phyloP scores from a whole-genome alignment of 2,797 vertebrate species.

The Premnoplex brunnescens region DNA sequence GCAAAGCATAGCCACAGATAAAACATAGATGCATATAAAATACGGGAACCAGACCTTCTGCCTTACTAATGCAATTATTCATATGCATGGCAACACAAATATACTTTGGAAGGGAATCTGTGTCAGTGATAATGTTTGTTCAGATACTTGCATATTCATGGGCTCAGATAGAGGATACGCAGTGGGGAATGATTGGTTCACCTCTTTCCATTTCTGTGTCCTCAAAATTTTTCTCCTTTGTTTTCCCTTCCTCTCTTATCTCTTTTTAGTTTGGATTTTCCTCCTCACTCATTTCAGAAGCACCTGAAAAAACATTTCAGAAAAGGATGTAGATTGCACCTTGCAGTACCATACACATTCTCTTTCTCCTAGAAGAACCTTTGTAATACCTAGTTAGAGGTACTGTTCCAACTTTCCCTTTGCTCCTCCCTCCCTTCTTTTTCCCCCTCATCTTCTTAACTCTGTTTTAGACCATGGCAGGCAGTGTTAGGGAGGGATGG shows the following conservation, averaged over 20 bases:
- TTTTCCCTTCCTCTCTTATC: not conserved
- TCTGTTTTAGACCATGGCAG: not conserved
- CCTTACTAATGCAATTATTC: conserved; percentile 57
- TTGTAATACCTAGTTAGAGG: not conserved
- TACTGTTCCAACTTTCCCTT: not conserved
- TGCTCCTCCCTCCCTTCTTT: not conserved
- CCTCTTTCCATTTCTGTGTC: not conserved
- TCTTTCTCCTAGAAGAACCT: not conserved
- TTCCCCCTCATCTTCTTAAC: not conserved
- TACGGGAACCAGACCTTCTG: conserved; percentile 48
- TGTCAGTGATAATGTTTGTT: conserved; percentile 54
- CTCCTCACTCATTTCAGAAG: not conserved
- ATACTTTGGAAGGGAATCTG: conserved; percentile 43
- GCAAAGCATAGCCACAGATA: conserved; percentile 28
- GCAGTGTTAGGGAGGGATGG: not conserved
- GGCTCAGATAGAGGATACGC: not conserved
- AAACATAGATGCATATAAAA: conserved; percentile 38
- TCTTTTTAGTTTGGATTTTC: not conserved
- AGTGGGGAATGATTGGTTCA: not conserved
- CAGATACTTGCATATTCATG: conserved; percentile 52
- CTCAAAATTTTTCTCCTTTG: not conserved
- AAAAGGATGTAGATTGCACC: not conserved
- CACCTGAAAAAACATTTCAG: not conserved
- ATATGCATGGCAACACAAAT: conserved; percentile 47
- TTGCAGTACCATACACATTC: not conserved